Conservation (phyloP, 2,113 vertebrate species). For the Butorides virescens region DNA sequence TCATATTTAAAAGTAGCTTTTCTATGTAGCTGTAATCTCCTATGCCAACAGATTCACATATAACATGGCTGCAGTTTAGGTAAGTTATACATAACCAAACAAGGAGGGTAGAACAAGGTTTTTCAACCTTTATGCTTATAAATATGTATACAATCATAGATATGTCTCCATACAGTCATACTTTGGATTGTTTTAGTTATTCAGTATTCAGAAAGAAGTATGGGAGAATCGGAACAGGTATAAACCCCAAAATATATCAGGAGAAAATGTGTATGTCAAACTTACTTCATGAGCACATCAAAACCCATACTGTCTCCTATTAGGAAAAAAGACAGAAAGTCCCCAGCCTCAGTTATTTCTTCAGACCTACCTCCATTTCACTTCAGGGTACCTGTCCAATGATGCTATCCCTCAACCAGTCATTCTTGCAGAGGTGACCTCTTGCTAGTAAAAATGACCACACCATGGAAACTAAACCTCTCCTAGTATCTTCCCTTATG, state of each 20-base stretch:
- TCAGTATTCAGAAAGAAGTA: background rate
- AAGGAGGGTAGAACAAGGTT: background rate
- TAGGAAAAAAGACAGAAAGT: background rate
- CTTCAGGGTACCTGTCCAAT: background rate
- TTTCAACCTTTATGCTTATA: background rate
- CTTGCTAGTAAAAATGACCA: background rate
- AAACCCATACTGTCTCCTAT: rapidly evolving
- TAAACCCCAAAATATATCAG: background rate
- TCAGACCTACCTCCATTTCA: background rate
- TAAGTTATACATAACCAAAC: background rate
- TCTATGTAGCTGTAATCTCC: background rate
- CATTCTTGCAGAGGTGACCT: background rate
- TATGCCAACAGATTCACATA: background rate
- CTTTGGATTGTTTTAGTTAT: background rate
- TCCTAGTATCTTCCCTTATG: background rate
- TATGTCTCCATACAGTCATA: background rate
- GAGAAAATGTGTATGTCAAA: background rate
- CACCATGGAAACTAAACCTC: background rate
- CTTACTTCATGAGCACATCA: background rate
- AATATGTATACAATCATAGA: background rate
- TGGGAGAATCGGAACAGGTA: background rate
- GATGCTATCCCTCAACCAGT: background rate
- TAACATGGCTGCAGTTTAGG: background rate
- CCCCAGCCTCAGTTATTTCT: background rate
- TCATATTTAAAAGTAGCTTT: background rate